Conservation (phyloP, 2,113 vertebrate genomes). For the Proteles cristata region DNA sequence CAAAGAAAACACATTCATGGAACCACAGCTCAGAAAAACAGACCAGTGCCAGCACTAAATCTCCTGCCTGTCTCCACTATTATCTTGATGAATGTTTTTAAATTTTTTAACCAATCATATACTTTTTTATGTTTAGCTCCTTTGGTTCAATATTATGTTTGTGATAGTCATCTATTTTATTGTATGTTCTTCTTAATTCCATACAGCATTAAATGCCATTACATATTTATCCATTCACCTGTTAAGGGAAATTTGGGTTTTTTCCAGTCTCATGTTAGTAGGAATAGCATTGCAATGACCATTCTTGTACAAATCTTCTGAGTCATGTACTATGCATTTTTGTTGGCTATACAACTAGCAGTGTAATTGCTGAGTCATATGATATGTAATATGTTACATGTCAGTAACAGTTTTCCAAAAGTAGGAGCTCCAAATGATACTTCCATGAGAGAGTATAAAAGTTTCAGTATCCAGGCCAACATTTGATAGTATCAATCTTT, state of each 20-base stretch:
- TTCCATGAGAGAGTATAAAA: not conserved
- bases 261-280: not conserved
- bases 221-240: not conserved
- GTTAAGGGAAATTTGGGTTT: not conserved
- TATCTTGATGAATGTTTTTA: not conserved
- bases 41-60: rapidly evolving
- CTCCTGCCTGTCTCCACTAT: too few species aligned
- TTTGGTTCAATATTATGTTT: not conserved
- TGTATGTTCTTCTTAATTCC: not conserved
- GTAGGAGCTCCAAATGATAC: not conserved
- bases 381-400: not conserved
- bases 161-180: not conserved
- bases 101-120: not conserved
- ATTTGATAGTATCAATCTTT: not conserved
- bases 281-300: not conserved
- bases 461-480: not conserved
- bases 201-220: not conserved
- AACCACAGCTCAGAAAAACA: not conserved
- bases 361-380: not conserved
- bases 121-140: not conserved
- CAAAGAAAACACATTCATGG: not conserved
- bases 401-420: not conserved
- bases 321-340: not conserved
- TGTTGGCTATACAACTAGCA: not conserved
- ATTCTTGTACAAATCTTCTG: not conserved